Base-by-base conservation (phyloP, 2,797 vertebrate genomes). In the Sebastolobus altivelis region DNA sequence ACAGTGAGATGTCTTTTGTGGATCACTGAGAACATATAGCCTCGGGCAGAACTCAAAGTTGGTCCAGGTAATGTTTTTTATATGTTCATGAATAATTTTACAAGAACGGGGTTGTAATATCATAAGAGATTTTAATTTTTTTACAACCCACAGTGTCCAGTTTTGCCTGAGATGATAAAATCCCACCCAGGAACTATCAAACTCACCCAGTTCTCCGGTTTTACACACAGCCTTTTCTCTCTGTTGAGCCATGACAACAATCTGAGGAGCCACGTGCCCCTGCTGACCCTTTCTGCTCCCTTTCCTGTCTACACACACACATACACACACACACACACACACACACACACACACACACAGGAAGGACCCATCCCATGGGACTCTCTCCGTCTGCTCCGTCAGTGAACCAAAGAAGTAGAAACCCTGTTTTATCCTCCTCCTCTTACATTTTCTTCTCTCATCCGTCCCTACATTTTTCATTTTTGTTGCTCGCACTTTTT, bases 301-400 rank as follows among this genome's bases (percentile, higher is more conserved):
- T 72, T 87, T 91, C 90, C 85, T 85, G 67, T 78, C 63, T 55
- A 33, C 73, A 81, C 54, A 77, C 40, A 38, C 58, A 25, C 25
- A 25, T 2, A 25, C 25, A 25, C 25, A 25, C 25, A 25, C 25
- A 33, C 73, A 81, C 54, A 77, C 40, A 38, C 58, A 74, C 56
- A 66, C 70, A 35, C 35, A 38, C 37, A 40, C 37, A 38, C 33
- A 35, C 43, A 46, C 14, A 62, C 71, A 55, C 25, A 89, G 86
- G 87, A 92, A 90, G 69, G 82, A 71, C 85, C 84, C 74, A 81
- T 63, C 89, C 87, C 79, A 12, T 85, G 77, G 86, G 91, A 88
- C 78, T 59, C 66, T 72, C 56, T 75, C 55, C 52, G 69, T 79
- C 59, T 40, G 61, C 60, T 55, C 66, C 72, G 72, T 77, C 86